A percentile compares a stretch with the other conserved stretches of the same genome.
Evolutionary conservation across 2,888 invertebrate species (phyloP).

Genomic region (Diabrotica balteata): DNA sequence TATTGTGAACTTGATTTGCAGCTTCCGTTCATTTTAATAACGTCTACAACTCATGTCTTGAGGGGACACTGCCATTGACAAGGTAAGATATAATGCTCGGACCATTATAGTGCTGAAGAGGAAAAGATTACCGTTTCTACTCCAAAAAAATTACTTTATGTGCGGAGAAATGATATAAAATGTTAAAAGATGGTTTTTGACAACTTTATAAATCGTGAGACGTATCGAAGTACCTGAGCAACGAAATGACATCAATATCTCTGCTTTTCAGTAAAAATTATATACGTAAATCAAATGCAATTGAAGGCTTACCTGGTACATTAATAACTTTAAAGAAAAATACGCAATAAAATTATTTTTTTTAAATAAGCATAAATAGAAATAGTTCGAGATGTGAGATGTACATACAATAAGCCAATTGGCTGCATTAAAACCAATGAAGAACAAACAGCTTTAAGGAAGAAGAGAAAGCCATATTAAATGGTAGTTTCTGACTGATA

Average conservation of each 20-base stretch:
- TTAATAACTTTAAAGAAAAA: no score
- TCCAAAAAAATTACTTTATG: slow-evolving; percentile 23
- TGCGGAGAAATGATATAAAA: slow-evolving; percentile 3
- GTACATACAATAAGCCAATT: no score
- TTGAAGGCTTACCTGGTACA: no score
- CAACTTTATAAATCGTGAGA: slow-evolving; percentile 1
- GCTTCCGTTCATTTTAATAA: slow-evolving; percentile 44
- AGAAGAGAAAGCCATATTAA: no score
- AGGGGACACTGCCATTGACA: slow-evolving; percentile 37
- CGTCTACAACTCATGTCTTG: slow-evolving; percentile 37
- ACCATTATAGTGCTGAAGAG: slow-evolving; percentile 27
- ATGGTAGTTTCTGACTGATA: no score
- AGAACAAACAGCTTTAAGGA: no score
- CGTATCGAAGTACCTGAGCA: neutral
- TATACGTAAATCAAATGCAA: no score
- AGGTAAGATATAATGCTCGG: slow-evolving; percentile 32
- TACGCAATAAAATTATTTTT: no score
- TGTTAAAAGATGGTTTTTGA: slow-evolving; percentile 4
- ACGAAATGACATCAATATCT: neutral
- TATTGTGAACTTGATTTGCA: slow-evolving; percentile 44
- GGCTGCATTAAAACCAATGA: no score
- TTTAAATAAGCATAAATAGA: no score
- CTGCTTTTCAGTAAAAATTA: no score
- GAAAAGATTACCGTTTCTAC: slow-evolving; percentile 19
- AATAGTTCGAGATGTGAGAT: no score